Evolutionary conservation across 2,113 vertebrate genomes (phyloP), one percentile per base, ranked within the genome.

Genomic region (Anser brachyrhynchus): DNA sequence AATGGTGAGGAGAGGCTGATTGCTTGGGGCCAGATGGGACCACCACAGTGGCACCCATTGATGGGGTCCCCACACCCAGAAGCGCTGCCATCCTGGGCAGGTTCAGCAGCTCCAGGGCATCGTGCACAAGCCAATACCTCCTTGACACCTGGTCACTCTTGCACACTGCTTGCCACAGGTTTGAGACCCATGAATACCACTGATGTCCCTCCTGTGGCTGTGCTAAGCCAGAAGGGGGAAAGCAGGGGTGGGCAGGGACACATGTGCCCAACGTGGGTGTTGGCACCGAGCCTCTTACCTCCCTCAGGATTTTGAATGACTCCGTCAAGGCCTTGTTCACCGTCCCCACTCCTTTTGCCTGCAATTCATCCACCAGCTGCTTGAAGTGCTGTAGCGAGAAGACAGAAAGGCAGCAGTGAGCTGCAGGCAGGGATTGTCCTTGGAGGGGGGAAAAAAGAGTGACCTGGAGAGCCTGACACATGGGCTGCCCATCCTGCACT

Each of bases 311-410:
- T 96, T 98, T 98, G 96, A 99, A 99, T 75, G 99, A 99, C 88
- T 99, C 99, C 19, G 97, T 98, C 98, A 99, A 98, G 51, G 99
- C 99, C 69, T 98, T 99, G 92, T 96, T 98, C 90, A 99, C 99
- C 20, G 98, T 98, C 13, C 99, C 99, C 77, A 99, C 98, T 59
- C 99, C 99, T 97, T 99, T 99, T 62, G 99, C 99, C 74, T 99
- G 98, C 72, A 99, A 96, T n/a, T 98, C 98, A 0, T 98, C 98
- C 55, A 99, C 98, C 92, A 99, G 97, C 76, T 98, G 98, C 95
- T 99, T 99, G 97, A 99, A 99, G 94, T 99, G 99, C 99, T 99
- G 22, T 51, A 84, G 44, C 22, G 58, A 87, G 52, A 74, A 87
- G 31, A 83, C 10, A 43, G 7, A 29, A 33, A 57, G 1, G 6